A percentile compares a stretch with the other conserved stretches of the same genome.
These are phyloP conservation scores for Araneus ventricosus DNA, from an alignment of 1,140 invertebrate genomes.

Conservation along the genomic window DNA sequence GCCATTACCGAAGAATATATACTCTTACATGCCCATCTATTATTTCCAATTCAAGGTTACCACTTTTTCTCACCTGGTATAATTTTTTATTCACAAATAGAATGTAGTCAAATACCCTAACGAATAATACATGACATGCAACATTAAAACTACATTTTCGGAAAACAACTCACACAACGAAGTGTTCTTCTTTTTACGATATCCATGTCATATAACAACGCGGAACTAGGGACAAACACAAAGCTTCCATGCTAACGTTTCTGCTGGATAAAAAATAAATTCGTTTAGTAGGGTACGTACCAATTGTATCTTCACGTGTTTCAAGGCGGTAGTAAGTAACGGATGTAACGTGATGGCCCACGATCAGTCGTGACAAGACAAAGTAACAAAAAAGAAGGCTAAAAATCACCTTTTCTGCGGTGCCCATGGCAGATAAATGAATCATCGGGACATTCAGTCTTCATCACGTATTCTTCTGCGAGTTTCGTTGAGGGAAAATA, in stretches of 20 bases:
- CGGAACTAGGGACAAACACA: conserved; percentile 10
- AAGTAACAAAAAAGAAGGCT: conserved; percentile 19
- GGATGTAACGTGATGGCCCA: conserved; percentile 41
- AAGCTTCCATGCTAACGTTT: background rate
- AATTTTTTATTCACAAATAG: background rate
- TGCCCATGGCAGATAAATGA: background rate
- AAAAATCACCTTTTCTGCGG: background rate
- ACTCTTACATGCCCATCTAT: background rate
- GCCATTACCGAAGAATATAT: background rate
- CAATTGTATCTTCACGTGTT: conserved; percentile 23
- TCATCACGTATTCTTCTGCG: conserved; percentile 6
- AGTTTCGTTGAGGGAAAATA: background rate
- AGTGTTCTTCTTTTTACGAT: conserved; percentile 5
- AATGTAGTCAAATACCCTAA: background rate
- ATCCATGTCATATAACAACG: background rate
- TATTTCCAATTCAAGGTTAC: background rate
- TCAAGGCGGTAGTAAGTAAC: conserved; percentile 7
- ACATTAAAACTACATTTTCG: conserved; percentile 7
- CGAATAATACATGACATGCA: background rate
- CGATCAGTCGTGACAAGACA: background rate
- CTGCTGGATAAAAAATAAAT: background rate
- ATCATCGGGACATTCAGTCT: conserved; percentile 20
- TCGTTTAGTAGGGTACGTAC: conserved; percentile 13
- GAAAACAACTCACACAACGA: background rate
- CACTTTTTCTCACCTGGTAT: background rate